Base-by-base conservation (phyloP, 2,888 invertebrate genomes). In the Lasiommata megera region DNA sequence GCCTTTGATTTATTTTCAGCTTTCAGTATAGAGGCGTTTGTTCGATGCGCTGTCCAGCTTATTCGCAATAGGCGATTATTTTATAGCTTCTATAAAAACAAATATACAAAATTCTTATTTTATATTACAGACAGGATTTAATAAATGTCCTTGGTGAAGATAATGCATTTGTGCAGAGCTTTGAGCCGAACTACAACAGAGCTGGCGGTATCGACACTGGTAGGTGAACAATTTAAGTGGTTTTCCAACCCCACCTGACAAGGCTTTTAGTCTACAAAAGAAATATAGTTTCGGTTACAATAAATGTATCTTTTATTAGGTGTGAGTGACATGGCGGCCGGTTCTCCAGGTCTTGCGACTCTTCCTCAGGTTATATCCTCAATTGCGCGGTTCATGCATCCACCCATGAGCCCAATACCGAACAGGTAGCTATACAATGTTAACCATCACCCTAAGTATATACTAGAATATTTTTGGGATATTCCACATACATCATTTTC, bases 311-410 rank as follows among this genome's bases (percentile, higher is more conserved):
- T 17, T 6, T 44, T 56, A 17, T 47, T 72, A 83, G 82, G 86
- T 67, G 79, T 90, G 31, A 82, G 84, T 59, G 88, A 88, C 46
- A 85, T 80, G 88, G 77, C 80, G 1, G 88, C 88, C 0, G 91
- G 88, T 0, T 88, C 86, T 0, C 85, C 88, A 0, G 89, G 90
- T 1, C 71, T 91, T 41, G 88, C 86, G 7, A 92, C 92, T 0
- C 68, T 92, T 12, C 88, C 92, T 0, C 86, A 90, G 56, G 89
- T 92, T 5, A 89, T 91, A 69, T 92, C 92, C 0, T 89, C 92
- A 0, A 88, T 92, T 76, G 90, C 92, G 2, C 78, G 92, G 44
- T 89, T 92, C 69, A 82, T 92, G 74, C 86, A 89, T 41, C 76
- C 75, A 0, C 70, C 84, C 0, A 77, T 88, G 77, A 74, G 82